A percentile compares a stretch with the other conserved stretches of the same genome.
These are phyloP conservation scores for Hydrolagus affinis DNA, from an alignment of 2,113 vertebrate species.

Conservation along the genomic window DNA sequence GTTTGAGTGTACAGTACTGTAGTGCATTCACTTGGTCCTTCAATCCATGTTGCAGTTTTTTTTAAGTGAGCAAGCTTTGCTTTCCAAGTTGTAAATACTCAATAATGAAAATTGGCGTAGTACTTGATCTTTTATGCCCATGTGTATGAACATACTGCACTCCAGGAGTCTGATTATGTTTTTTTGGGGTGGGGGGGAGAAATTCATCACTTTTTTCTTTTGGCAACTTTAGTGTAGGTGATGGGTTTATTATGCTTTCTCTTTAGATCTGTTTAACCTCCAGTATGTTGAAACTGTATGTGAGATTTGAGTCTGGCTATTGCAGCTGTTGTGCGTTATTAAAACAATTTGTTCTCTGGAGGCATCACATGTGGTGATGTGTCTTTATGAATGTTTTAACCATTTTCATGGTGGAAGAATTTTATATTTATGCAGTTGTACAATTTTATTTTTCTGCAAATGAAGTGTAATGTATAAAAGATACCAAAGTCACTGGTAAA, in stretches of 20 bases:
- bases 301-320: constrained; percentile 56
- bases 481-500: constrained; percentile 98
- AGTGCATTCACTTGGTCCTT: constrained; percentile 69
- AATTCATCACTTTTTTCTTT: constrained; percentile 36
- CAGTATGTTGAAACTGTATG: constrained; percentile 58
- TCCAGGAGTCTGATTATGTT: constrained; percentile 58
- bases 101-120: constrained; percentile 87
- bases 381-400: constrained; percentile 98
- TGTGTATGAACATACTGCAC: constrained; percentile 67
- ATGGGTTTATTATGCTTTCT: constrained; percentile 47
- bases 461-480: constrained; percentile 92
- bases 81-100: constrained; percentile 93
- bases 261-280: constrained; percentile 44
- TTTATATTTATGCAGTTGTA: constrained; percentile 99
- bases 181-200: constrained; percentile 41
- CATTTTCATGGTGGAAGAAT: constrained; percentile 99
- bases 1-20: constrained; percentile 79
- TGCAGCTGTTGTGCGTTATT: constrained; percentile 59
- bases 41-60: constrained; percentile 76
- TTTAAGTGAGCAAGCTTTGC: constrained; percentile 74
- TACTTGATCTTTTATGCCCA: constrained; percentile 68
- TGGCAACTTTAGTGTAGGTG: constrained; percentile 35
- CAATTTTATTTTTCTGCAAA: constrained; percentile 93
- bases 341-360: constrained; percentile 63
- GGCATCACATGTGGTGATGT: constrained; percentile 80